Base-by-base conservation (phyloP, 2,113 vertebrate genomes). In the Thunnus maccoyii region DNA sequence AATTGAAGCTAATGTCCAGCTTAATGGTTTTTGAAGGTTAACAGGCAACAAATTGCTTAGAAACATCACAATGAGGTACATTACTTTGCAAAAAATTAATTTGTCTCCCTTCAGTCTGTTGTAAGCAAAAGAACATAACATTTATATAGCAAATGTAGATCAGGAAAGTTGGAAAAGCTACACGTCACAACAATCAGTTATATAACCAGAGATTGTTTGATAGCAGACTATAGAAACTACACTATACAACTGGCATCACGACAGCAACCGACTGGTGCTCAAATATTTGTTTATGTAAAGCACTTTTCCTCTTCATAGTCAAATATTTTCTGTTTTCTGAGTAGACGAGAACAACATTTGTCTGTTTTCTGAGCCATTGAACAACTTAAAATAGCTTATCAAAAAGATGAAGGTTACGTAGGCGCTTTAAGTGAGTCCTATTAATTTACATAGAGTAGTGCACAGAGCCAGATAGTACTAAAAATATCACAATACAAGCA, bases 151-250 rank as follows among this genome's bases (percentile, higher is more conserved):
- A 84, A 77, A 61, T 2, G 48, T 12, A 9, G 10, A 47, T 77
- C 58, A 52, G 66, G 83, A 80, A 22, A 78, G 56, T 75, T 62
- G 51, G 32, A 82, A 48, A 70, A 36, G 51, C 25, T 25, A 61
- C 77, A 74, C 36, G 67, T 82, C 32, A 64, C 80, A 70, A 84
- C 15, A 7, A 63, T 71, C 80, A 17, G 25, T 89, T 89, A 80
- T 32, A 58, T 82, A 88, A 90, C 77, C 52, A 51, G 14, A 50
- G 56, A 41, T 30, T 69, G 57, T 82, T 85, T 73, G 80, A 86
- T 54, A 76, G 66, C 56, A 9, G 25, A 36, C 22, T 54, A 13
- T 3, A 17, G 41, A 54, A 55, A 54, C 50, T 22, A 48, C 5
- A 8, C 52, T 20, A n/a, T 25, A 41, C 13, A 71, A 30, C 76